Base-by-base conservation (phyloP, 2,113 vertebrate genomes). In the Thalassarche chlororhynchos region DNA sequence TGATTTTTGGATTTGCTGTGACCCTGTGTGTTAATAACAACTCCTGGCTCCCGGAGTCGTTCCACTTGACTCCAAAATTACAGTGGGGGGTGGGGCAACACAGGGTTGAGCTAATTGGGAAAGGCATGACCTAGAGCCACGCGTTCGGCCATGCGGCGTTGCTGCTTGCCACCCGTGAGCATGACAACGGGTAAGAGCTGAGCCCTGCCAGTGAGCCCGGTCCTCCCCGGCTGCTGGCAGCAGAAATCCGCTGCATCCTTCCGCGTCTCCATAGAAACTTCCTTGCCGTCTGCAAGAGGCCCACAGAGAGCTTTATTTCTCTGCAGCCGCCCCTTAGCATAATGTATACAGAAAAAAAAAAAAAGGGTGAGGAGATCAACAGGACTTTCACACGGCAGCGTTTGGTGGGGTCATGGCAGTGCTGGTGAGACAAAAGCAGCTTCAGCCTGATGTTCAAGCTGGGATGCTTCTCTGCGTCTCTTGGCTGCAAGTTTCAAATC, bases 401-500 rank as follows among this genome's bases (percentile, higher is more conserved):
- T 42, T 77, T 8, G 1, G 18, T 18, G 13, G 11, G 54, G 51
- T 72, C 58, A 32, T 51, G 34, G 70, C 52, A 57, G 57, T 20
- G 26, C 15, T 60, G 42, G n/a, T 68, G 57, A 85, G 55, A 44
- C 47, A 93, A 89, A 90, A 80, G 31, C 36, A 84, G 40, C 29
- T 54, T 82, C 52, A 89, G 24, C 28, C 74, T 69, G 12, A 16
- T 87, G 47, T n/a, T 83, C 72, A 60, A 71, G 38, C 26, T 78
- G 34, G 40, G 31, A 86, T 89, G 36, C 19, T 79, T 84, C 57
- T 65, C 36, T 72, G 2, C 1, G 0, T 57, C 61, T 68, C 88
- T 87, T 94, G 89, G 65, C 77, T 84, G 47, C 31, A 75, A 93
- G 57, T 87, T 96, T 89, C 74, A 94, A 94, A 95, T 57, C 81